Conservation (phyloP, 2,113 vertebrate genomes). For the Gallinago jamesoni region DNA sequence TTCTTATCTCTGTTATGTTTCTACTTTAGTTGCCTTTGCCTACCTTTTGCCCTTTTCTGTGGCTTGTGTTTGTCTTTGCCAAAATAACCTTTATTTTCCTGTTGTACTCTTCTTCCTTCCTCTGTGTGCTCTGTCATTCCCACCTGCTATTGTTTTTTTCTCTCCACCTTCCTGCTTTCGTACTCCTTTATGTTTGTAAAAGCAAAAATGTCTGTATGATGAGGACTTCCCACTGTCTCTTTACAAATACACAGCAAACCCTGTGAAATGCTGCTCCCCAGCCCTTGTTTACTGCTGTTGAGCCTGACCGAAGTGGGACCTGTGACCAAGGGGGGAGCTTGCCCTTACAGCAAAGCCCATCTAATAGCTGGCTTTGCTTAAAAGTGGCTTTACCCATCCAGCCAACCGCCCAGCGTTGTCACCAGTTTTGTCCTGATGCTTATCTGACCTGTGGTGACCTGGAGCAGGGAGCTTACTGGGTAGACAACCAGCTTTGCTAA, state of each 20-base stretch:
- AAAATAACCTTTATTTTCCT: neutral
- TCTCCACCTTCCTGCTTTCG: constrained; percentile 9
- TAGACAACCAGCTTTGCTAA: neutral
- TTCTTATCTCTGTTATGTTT: neutral
- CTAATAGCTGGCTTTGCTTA: neutral
- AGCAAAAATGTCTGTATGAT: neutral
- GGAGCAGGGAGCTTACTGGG: neutral
- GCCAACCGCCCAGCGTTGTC: neutral
- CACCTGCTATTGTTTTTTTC: neutral
- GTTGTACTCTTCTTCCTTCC: neutral
- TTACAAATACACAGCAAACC: neutral
- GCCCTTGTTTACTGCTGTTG: accelerated
- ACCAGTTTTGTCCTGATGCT: neutral
- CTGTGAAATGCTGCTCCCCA: neutral
- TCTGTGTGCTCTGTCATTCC: neutral
- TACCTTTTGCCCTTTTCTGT: neutral
- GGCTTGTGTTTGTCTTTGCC: neutral
- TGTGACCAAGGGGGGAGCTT: neutral
- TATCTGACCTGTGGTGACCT: neutral
- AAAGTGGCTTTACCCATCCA: neutral
- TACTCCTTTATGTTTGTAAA: neutral
- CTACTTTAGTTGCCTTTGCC: neutral
- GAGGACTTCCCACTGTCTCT: neutral
- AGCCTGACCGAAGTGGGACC: neutral
- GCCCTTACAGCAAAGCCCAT: neutral